Evolutionary conservation across 2,113 vertebrate species (phyloP), one percentile per base, ranked within the genome.

Genomic region (Sula dactylatra): DNA sequence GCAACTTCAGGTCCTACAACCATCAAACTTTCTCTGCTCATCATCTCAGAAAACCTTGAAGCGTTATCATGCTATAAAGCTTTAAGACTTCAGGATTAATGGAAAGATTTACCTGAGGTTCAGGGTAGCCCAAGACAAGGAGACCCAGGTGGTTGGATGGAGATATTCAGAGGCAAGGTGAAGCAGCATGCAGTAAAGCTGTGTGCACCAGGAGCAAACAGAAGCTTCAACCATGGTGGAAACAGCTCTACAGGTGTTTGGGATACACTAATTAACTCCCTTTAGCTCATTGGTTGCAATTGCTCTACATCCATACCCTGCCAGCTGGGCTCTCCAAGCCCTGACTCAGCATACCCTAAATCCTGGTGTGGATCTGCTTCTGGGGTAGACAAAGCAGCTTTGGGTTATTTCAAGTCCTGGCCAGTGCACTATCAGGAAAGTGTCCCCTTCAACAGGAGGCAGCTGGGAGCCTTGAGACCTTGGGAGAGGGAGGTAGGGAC

Each of bases 171-270:
- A 89, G 11, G 14, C 34, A 71, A 42, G 0, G 0, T 17, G 10
- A 21, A 79, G 6, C 1, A 21, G 27, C 31, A 11, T 0, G 9
- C 4, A 21, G 6, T 7, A 8, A 9, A 52, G 5, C 3, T 20
- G 2, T 0, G 0, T 2, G 0, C 2, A 14, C 2, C 19, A 6
- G 2, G 12, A 42, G 25, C 45, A 27, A 56, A 25, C 12, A 40
- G n/a, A 11, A 66, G 21, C 6, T 34, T 15, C 32, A 32, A 0
- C 7, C 5, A 2, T 24, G 14, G n/a, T 21, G 27, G 47, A 3
- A 58, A n/a, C 26, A 36, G 26, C 34, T 72, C 19, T 38, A 32
- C 29, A 87, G 45, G 64, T 87, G 44, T 5, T 65, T 69, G 44
- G 34, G 34, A 36, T 36, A n/a, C 11, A 49, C 14, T 27, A 3